Evolutionary conservation across 2,797 vertebrate genomes (phyloP), one percentile per base, ranked within the genome.

Genomic region (Naso thynnoides): DNA sequence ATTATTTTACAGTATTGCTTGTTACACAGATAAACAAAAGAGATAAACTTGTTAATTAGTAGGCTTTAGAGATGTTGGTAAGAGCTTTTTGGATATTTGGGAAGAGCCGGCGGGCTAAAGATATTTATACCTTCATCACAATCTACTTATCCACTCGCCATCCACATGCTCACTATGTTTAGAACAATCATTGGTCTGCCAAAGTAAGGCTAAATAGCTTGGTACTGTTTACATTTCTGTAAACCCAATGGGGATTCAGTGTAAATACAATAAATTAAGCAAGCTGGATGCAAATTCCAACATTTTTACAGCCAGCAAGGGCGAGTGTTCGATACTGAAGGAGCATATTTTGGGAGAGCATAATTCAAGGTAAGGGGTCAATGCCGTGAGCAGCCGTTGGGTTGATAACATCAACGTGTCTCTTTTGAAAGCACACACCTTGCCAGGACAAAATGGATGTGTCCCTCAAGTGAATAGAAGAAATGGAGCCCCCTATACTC

Each of bases 401-500:
- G 77, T 29, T 81, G 85, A 86, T 87, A 86, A 79, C 64, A 71
- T 82, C 81, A 86, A 78, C 6, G 38, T 49, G 48, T 74, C 42
- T 74, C 70, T 75, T 82, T 84, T 87, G 78, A 82, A 78, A 84
- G 68, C 24, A 62, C 50, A 78, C 73, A 87, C 81, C 86, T 85
- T 73, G 54, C 59, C 21, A 14, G 67, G 31, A 85, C 82, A 89
- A 87, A 85, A 69, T 74, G 53, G 36, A 82, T 87, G 77, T 87
- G 84, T 76, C 79, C 73, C 76, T 80, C 70, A 77, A 63, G 54
- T 81, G 74, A 88, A 79, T 64, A 67, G 72, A 82, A 78, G 72
- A 86, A 86, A 87, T 52, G 70, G 50, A 87, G 72, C 48, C 78
- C 79, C 70, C 33, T 45, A 24, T 64, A 76, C 68, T 42, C 79